These are phyloP conservation scores for Quiscalus mexicanus DNA, from an alignment of 2,113 vertebrate species.

Conservation along the genomic window DNA sequence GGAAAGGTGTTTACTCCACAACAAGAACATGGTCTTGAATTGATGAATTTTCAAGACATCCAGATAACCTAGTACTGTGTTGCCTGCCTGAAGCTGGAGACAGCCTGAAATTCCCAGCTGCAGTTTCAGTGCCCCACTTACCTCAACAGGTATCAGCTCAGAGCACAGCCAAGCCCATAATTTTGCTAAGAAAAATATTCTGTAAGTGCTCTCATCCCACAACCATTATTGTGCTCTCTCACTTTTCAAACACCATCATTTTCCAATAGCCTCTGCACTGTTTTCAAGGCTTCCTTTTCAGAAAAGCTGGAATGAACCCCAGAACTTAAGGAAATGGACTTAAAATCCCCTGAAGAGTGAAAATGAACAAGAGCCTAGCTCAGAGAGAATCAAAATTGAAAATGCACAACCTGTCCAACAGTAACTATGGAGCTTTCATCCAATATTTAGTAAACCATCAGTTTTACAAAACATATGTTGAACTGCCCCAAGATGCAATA, in stretches of 20 bases:
- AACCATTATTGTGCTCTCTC: neutral
- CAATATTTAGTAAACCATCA: neutral
- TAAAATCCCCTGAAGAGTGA: neutral
- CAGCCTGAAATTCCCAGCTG: neutral
- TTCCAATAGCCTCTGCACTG: neutral
- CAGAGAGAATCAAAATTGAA: neutral
- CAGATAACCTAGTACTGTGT: neutral
- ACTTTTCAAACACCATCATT: neutral
- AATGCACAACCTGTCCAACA: neutral
- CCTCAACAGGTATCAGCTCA: neutral
- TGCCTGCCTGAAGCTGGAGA: neutral
- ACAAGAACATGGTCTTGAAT: neutral
- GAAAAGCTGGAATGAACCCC: neutral
- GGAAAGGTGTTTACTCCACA: neutral
- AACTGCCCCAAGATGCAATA: neutral
- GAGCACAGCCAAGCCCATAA: accelerated
- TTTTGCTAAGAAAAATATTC: neutral
- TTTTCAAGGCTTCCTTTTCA: neutral
- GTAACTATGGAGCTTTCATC: neutral
- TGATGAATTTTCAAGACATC: neutral
- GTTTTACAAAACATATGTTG: neutral
- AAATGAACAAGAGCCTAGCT: neutral
- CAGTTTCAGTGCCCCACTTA: neutral
- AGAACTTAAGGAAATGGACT: neutral
- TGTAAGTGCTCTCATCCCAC: neutral